phyloP scores from a whole-genome alignment of 2,113 vertebrate genomes.

The Pipa parva region DNA sequence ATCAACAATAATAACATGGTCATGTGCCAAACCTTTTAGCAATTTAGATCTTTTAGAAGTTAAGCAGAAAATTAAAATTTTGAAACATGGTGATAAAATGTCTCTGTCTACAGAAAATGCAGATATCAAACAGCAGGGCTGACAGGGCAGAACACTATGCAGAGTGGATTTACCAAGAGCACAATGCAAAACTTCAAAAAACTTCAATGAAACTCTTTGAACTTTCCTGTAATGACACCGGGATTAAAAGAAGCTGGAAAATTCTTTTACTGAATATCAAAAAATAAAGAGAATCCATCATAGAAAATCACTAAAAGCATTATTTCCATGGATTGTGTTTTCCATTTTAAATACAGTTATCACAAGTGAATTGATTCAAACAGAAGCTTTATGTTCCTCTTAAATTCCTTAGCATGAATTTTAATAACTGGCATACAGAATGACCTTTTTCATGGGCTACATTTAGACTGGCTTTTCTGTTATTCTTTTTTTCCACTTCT shows the following conservation, averaged over 20 bases:
- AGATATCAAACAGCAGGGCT: conserved; percentile 6
- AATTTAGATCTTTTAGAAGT: neutral
- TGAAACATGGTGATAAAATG: neutral
- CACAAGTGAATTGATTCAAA: conserved; percentile 41
- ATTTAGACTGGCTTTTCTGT: conserved; percentile 58
- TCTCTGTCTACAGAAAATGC: neutral
- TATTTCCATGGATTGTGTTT: conserved; percentile 33
- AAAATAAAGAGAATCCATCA: conserved; percentile 28
- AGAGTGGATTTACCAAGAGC: neutral
- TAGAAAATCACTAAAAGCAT: conserved; percentile 13
- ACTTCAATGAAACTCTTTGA: conserved; percentile 3
- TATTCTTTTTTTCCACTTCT: conserved; percentile 55
- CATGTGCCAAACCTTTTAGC: too few relatives aligned
- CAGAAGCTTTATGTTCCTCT: conserved; percentile 44
- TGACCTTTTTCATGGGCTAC: conserved; percentile 64
- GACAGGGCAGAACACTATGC: neutral
- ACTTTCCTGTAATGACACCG: neutral
- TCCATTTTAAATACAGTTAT: conserved; percentile 27
- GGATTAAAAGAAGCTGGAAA: neutral
- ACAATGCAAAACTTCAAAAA: conserved; percentile 14
- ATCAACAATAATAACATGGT: too few relatives aligned
- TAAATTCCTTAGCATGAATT: conserved; percentile 49
- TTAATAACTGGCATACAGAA: conserved; percentile 49
- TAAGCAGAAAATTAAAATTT: neutral
- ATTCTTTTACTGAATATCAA: neutral